Conservation (phyloP, 2,888 invertebrate species). For the Dasypogon diadema region DNA sequence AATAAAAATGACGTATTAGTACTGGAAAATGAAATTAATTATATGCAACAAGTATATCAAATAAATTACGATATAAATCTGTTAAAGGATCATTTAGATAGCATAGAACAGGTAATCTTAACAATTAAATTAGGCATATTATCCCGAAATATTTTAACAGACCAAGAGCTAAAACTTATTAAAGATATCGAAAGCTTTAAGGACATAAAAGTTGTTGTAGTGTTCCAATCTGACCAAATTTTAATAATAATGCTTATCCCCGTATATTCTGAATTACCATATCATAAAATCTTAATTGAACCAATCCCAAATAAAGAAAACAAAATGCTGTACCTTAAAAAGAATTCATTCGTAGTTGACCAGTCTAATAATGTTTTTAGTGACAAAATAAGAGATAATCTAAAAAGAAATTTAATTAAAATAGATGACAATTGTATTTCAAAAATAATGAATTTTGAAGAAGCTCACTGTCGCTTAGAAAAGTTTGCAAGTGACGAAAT, state of each 20-base stretch:
- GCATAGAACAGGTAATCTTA: conserved; percentile 10
- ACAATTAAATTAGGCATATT: background rate
- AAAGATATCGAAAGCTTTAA: no score
- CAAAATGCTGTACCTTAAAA: no score
- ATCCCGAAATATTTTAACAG: conserved; percentile 17
- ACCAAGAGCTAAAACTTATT: background rate
- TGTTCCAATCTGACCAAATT: conserved; percentile 4
- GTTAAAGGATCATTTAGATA: conserved; percentile 8
- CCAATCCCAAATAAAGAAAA: background rate
- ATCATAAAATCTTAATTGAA: background rate
- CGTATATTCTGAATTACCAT: background rate
- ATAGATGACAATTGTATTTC: conserved; percentile 36
- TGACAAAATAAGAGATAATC: background rate
- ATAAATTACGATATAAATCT: conserved; percentile 1
- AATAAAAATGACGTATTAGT: background rate
- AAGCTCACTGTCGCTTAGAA: conserved; percentile 28
- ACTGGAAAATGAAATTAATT: conserved; percentile 9
- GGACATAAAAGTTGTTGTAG: conserved; percentile 22
- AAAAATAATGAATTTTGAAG: conserved; percentile 35
- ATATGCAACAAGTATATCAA: conserved; percentile 26
- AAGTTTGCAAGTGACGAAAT: conserved; percentile 20
- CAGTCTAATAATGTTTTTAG: background rate
- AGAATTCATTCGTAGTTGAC: background rate
- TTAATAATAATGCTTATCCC: conserved; percentile 45
- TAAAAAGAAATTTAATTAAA: conserved; percentile 13